A percentile compares a stretch with the other conserved stretches of the same genome.
Conservation (phyloP, 2,888 invertebrate genomes). For the Pandemis cinnamomeana region DNA sequence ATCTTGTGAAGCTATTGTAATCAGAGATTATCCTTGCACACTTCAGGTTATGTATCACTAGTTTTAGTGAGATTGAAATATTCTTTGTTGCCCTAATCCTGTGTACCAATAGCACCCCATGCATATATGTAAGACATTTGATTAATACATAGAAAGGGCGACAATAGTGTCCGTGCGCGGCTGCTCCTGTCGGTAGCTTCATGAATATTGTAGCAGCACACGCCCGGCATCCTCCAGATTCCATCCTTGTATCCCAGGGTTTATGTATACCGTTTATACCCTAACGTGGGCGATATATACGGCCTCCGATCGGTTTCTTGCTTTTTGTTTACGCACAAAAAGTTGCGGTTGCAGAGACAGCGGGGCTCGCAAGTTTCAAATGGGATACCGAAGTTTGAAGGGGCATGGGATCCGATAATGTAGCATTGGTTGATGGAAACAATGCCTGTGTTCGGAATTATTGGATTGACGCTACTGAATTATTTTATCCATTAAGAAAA, state of each 20-base stretch:
- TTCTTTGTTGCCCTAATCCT: no score
- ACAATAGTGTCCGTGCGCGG: constrained; percentile 62
- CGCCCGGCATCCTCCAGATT: constrained; percentile 66
- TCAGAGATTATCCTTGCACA: no score
- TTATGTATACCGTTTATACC: constrained; percentile 60
- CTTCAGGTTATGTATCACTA: no score
- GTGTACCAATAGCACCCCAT: no score
- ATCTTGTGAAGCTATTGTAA: no score
- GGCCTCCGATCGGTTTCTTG: constrained; percentile 46
- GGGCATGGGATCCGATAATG: background rate
- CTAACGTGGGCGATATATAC: constrained; percentile 56
- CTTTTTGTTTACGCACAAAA: constrained; percentile 55
- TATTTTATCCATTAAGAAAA: no score
- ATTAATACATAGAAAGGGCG: no score
- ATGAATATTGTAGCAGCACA: constrained; percentile 74
- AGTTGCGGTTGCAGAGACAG: constrained; percentile 39
- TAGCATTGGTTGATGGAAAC: background rate
- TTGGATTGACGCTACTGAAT: background rate
- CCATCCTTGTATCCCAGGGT: constrained; percentile 60
- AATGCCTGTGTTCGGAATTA: background rate
- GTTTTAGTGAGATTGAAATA: no score
- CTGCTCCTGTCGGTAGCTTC: constrained; percentile 55
- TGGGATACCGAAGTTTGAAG: constrained; percentile 13
- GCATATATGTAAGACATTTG: no score
- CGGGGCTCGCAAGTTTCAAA: constrained; percentile 24